Evolutionary conservation across 2,797 vertebrate genomes (phyloP), one percentile per base, ranked within the genome.

Genomic region (Podarcis lilfordi): DNA sequence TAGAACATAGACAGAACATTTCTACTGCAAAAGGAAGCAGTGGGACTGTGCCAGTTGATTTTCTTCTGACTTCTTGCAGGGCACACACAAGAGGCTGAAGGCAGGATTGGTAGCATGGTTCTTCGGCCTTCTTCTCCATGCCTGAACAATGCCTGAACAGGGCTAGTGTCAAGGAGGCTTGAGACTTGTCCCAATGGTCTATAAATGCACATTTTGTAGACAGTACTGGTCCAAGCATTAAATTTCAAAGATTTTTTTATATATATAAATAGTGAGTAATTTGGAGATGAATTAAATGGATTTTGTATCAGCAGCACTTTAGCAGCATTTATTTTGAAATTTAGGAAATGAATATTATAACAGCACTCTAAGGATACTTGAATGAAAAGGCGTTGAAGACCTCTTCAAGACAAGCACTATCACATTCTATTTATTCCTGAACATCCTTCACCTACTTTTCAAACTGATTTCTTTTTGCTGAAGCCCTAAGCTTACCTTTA

Each of bases 341-440:
- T 86, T 80, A 59, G 69, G 17, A 29, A 72, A 80, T 86, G 32
- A 59, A 72, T 80, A n/a, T 66, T 45, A 50, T 32, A 50, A 72
- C 32, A 86, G 64, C 43, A 80, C 32, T 80, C 45, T 80, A 55
- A 59, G n/a, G 66, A 59, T 29, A 80, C 77, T 80, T 86, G 85
- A 86, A 86, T 69, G n/a, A 40, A 86, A 86, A 76, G n/a, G 37
- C 19, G 59, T 6, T 43, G 71, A 82, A 87, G 11, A 76, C 29
- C 50, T 82, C 72, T 87, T 87, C 55, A 81, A 21, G 40, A 43
- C 66, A 86, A 86, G 77, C 66, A 40, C 11, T 29, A 79, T 78
- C 40, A 50, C 75, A 71, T 69, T 45, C 11, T 37, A 72, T 80
- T 86, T 35, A 80, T 80, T 32, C 32, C 37, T 80, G 25, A 80